Conservation (phyloP, 2,888 invertebrate genomes). For the Eupithecia subfuscata region DNA sequence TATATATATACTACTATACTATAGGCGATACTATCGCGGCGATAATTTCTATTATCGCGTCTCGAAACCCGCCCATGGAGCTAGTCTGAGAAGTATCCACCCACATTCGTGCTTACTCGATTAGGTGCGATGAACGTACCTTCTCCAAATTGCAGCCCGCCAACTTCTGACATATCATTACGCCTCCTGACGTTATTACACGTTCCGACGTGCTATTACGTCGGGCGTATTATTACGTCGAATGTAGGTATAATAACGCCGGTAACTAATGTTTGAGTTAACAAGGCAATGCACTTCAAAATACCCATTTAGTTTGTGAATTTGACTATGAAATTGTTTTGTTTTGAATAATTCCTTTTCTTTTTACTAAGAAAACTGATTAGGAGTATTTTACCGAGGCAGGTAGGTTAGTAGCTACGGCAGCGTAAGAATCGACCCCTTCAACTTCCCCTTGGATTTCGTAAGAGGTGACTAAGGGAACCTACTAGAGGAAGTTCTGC, state of each 20-base stretch:
- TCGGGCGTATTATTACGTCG: background rate
- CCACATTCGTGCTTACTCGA: constrained; percentile 51
- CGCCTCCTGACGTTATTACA: constrained; percentile 37
- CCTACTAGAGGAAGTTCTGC: too few relatives aligned
- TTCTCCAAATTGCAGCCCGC: constrained; percentile 57
- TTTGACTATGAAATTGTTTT: constrained; percentile 32
- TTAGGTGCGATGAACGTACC: constrained; percentile 60
- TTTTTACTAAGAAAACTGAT: background rate
- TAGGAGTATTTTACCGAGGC: background rate
- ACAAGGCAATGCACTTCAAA: constrained; percentile 44
- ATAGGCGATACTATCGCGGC: background rate
- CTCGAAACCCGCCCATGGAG: background rate
- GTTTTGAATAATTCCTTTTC: constrained; percentile 12
- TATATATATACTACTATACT: too few relatives aligned
- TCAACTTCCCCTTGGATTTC: background rate
- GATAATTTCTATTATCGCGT: background rate
- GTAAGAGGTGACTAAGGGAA: too few relatives aligned
- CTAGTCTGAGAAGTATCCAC: constrained; percentile 1
- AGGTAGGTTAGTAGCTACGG: background rate
- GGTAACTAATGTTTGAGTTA: constrained; percentile 42
- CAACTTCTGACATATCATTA: constrained; percentile 40
- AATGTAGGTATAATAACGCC: constrained; percentile 36
- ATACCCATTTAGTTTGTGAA: constrained; percentile 40
- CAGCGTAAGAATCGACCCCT: background rate
- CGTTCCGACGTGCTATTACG: constrained; percentile 27